Evolutionary conservation across 2,888 invertebrate genomes (phyloP), one percentile per base, ranked within the genome.

Genomic region (Lacanobia wlatinum): DNA sequence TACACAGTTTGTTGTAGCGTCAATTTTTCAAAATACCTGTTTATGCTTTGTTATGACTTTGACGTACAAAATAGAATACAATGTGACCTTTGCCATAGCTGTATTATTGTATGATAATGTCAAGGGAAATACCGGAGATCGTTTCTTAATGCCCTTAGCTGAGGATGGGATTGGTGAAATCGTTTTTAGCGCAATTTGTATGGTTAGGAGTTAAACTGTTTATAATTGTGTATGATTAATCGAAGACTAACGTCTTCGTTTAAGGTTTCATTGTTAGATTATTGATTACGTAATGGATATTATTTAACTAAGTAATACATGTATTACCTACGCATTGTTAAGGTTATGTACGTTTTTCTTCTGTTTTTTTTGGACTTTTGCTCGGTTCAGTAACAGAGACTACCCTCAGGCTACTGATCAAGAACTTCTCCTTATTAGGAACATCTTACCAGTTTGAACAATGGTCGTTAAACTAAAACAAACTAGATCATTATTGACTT

Each of bases 91-190:
- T 90, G 65, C 78, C 80, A 64, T 59, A 55, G 73, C 59, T 62
- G 81, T 81, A 83, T 86, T 86, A 87, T 84, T 77, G 73, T 76
- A 68, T 73, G 84, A 89, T 90, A 93, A 93, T 93, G 93, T 92
- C 93, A 93, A 92, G 93, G 92, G 83, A 89, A 91, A 86, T 84
- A 82, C 67, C 83, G 56, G 73, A 82, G 83, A 86, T 84, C 81
- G 86, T 87, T 87, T 86, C 85, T 83, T 84, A 82, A 82, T 80
- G 82, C 82, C 86, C 80, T 81, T 73, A 75, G 66, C 52, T 70
- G 38, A 75, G 70, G 71, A 78, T 70, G 67, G 73, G 71, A 71
- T 82, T 73, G 52, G 56, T 72, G 73, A 75, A 86, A 83, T 84
- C 68, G 21, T 43, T 72, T 74, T 68, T 23, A 61, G 9, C 53